phyloP scores from a whole-genome alignment of 2,797 vertebrate species.

The Xerus rutilus region DNA sequence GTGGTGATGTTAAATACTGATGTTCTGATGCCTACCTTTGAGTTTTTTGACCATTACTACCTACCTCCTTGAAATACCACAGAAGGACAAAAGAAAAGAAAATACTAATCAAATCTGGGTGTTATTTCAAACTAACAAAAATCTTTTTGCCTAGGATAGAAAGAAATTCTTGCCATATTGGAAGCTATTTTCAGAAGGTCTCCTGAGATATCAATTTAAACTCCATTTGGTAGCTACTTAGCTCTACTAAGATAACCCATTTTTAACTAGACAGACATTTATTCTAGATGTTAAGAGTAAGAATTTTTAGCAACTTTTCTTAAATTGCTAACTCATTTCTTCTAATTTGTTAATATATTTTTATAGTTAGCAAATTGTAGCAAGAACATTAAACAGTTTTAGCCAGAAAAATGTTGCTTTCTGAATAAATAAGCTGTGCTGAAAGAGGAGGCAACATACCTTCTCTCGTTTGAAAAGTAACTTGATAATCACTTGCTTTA shows the following conservation, averaged over 20 bases:
- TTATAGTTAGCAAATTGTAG: conserved; percentile 49
- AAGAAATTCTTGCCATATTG: background rate
- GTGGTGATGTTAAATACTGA: background rate
- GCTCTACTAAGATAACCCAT: background rate
- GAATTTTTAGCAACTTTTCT: conserved; percentile 25
- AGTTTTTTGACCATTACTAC: background rate
- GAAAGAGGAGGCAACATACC: background rate
- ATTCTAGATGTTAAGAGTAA: background rate
- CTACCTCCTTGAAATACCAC: background rate
- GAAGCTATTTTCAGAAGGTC: background rate
- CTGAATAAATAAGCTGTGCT: background rate
- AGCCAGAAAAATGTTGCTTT: conserved; percentile 23
- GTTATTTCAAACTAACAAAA: background rate
- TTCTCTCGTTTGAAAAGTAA: conserved; percentile 4
- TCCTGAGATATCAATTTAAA: background rate
- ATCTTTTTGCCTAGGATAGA: background rate
- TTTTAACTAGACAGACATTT: background rate
- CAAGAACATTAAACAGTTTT: conserved; percentile 33
- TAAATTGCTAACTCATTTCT: conserved; percentile 37
- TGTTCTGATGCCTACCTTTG: background rate
- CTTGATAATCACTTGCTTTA: conserved; percentile 29
- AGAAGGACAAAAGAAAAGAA: background rate
- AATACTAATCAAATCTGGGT: background rate
- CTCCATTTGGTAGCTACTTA: background rate
- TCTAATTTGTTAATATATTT: conserved; percentile 32